Conservation (phyloP, 2,888 invertebrate species). For the Eilema griseolum region DNA sequence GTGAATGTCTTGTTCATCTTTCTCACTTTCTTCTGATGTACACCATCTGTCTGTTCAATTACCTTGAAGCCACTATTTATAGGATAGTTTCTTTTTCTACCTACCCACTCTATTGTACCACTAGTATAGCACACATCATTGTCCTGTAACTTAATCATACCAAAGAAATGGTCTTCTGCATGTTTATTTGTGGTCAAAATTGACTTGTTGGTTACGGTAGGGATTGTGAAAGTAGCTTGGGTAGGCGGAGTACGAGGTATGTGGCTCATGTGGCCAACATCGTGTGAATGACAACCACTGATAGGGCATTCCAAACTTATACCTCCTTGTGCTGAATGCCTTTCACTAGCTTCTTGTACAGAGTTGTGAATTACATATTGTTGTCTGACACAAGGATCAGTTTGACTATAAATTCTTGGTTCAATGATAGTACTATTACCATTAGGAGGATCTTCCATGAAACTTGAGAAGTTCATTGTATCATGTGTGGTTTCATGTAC, state of each 20-base stretch:
- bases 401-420: conserved; percentile 40
- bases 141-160: conserved; percentile 78
- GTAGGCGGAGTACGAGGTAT: conserved; percentile 75
- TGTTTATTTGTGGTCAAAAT: conserved; percentile 44
- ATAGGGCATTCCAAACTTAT: conserved; percentile 12
- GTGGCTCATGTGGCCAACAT: conserved; percentile 76
- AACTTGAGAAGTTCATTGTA: conserved; percentile 42
- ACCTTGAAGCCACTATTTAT: conserved; percentile 81
- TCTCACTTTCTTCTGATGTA: conserved; percentile 55
- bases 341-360: conserved; percentile 21
- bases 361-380: conserved; percentile 23
- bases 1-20: conserved; percentile 60
- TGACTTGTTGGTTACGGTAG: conserved; percentile 63
- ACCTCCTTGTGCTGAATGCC: conserved; percentile 24
- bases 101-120: conserved; percentile 83
- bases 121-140: conserved; percentile 83
- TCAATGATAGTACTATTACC: conserved; percentile 64
- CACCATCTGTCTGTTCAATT: conserved; percentile 63
- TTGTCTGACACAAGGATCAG: conserved; percentile 41
- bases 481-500: conserved; percentile 46
- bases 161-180: conserved; percentile 68
- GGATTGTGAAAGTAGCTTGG: conserved; percentile 72
- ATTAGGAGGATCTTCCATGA: conserved; percentile 59
- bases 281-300: conserved; percentile 34
- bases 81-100: conserved; percentile 77